A percentile compares a stretch with the other conserved stretches of the same genome.
Evolutionary conservation across 2,888 invertebrate genomes (phyloP).

Genomic region (Neocrepidodera transversa): DNA sequence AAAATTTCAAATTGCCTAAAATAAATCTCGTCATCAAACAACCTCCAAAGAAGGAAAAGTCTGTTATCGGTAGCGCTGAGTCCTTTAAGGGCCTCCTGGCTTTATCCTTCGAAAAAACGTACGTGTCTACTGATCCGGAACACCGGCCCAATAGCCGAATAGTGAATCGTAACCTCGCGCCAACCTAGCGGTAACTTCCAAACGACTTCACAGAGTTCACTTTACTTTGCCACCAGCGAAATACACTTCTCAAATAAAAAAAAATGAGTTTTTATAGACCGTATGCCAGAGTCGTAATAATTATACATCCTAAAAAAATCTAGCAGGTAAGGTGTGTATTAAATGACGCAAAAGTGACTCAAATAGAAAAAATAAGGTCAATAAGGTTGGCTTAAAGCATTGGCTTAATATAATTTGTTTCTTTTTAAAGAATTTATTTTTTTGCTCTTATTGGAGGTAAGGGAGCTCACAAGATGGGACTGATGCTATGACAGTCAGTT

Average conservation of each 20-base stretch:
- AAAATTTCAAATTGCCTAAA: background rate
- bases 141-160: conserved; percentile 23
- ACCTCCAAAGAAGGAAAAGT: background rate
- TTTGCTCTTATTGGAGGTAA: too few species aligned
- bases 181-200: conserved; percentile 19
- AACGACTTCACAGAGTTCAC: conserved; percentile 23
- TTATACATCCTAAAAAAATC: background rate
- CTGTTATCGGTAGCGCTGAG: conserved; percentile 1
- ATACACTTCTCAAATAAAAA: conserved; percentile 3
- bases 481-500: too few species aligned
- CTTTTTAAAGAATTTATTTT: too few species aligned
- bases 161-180: conserved; percentile 12
- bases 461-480: too few species aligned
- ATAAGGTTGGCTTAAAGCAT: too few species aligned
- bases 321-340: background rate
- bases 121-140: conserved; percentile 18
- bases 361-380: too few species aligned
- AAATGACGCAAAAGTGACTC: too few species aligned
- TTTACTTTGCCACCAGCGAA: conserved; percentile 18
- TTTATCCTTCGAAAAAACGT: background rate
- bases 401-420: too few species aligned
- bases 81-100: background rate
- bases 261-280: conserved; percentile 4
- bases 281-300: background rate
- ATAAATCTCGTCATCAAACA: background rate